Evolutionary conservation across 1,140 invertebrate species (phyloP), one percentile per base, ranked within the genome.

Genomic region (Chymomyza costata): DNA sequence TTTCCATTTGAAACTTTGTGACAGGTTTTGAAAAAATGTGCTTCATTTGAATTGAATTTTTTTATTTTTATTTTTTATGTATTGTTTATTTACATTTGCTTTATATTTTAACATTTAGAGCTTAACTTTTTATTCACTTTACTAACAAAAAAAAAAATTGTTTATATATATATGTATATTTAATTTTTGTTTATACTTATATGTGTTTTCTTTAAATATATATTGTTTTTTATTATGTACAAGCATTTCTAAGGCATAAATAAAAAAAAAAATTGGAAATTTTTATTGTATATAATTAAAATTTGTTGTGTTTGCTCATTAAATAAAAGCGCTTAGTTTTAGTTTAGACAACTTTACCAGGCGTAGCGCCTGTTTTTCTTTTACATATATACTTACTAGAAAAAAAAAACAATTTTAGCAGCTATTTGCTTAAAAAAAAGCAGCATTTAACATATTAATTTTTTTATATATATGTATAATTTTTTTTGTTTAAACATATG

Each of bases 161-260:
- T 21, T 16, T 39, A 76, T 76, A 52, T 62, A 30, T 30, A 8
- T 37, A 1, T n/a, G 13, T 48, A 21, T 37, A 15, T 8, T 11
- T 44, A 14, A 19, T 34, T 40, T 3, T 8, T 59, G 14, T 30
- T 46, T 54, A 49, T 40, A 25, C 7, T 54, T n/a, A n/a, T n/a
- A n/a, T n/a, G n/a, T n/a, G n/a, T n/a, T n/a, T n/a, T n/a, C n/a
- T n/a, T n/a, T n/a, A n/a, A n/a, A n/a, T n/a, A n/a, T n/a, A n/a
- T n/a, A n/a, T n/a, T n/a, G n/a, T n/a, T n/a, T n/a, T n/a, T n/a
- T n/a, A n/a, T 19, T 64, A 59, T 64, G n/a, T 59, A 76, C 70
- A 76, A 76, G 70, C 65, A 66, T 76, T 76, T 61, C 70, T 74
- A 74, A 44, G 37, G 59, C 52, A 66, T 74, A 74, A 76, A 63